A percentile compares a stretch with the other conserved stretches of the same genome.
These are phyloP conservation scores for Thereuonema tuberculata DNA, from an alignment of 1,140 invertebrate species.

Conservation along the genomic window DNA sequence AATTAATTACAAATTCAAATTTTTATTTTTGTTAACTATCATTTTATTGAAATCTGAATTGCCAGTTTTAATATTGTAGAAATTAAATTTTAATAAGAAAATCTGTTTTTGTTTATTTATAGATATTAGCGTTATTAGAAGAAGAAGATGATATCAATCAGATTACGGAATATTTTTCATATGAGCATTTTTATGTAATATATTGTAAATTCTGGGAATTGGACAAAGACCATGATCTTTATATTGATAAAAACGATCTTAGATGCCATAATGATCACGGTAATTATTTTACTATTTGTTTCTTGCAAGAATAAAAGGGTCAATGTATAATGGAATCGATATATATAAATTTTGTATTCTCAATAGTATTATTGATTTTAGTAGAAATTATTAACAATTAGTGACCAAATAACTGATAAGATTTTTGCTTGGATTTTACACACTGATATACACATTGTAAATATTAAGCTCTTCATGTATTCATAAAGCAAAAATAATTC, in stretches of 20 bases:
- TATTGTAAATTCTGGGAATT: slow-evolving; percentile 99
- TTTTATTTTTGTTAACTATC: neutral
- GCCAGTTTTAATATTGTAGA: no score
- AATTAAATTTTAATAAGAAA: no score
- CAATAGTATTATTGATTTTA: no score
- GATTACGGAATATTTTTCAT: slow-evolving; percentile 95
- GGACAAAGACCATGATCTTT: slow-evolving; percentile 94
- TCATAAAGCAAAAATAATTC: no score
- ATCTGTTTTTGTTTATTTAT: slow-evolving; percentile 9
- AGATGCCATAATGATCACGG: slow-evolving; percentile 91
- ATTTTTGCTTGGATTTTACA: no score
- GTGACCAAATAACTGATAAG: no score
- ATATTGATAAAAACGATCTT: slow-evolving; percentile 85
- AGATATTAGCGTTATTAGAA: slow-evolving; percentile 36
- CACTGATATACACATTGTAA: no score
- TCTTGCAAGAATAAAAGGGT: neutral
- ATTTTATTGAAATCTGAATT: no score
- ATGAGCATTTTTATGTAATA: slow-evolving; percentile 99
- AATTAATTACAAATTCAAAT: no score
- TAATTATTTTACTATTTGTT: slow-evolving; percentile 29
- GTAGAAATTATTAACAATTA: no score
- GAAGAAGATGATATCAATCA: slow-evolving; percentile 92
- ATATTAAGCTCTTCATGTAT: no score
- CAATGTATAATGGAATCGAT: slow-evolving; percentile 24
- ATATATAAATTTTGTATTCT: slow-evolving; percentile 10